Percentiles rank a stretch among this genome's conserved stretches.
Evolutionary conservation across 2,113 vertebrate genomes (phyloP).

Genomic region (Shinisaurus crocodilurus): DNA sequence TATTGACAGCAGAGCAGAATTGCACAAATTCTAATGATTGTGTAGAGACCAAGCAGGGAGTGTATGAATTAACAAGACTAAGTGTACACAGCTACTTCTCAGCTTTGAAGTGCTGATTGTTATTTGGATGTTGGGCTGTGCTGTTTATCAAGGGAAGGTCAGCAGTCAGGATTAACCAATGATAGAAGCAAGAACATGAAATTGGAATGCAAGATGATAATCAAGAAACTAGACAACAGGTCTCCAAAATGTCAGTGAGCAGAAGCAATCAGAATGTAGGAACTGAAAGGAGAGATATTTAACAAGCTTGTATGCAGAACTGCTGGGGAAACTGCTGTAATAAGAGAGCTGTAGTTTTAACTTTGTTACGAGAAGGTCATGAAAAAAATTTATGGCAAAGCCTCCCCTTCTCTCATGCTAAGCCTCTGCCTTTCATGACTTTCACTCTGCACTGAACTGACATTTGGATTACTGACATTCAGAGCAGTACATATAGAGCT

Average conservation of each 20-base stretch:
- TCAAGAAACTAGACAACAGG: conserved; percentile 45
- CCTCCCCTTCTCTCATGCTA: background rate
- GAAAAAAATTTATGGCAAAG: conserved; percentile 1
- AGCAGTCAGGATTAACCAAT: conserved; percentile 48
- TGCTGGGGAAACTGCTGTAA: background rate
- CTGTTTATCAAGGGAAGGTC: conserved; percentile 53
- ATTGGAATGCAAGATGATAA: conserved; percentile 46
- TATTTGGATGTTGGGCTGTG: conserved; percentile 20
- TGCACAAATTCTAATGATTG: background rate
- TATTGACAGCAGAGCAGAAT: background rate
- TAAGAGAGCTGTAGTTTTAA: background rate
- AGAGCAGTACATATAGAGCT: conserved; percentile 17
- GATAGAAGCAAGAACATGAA: conserved; percentile 27
- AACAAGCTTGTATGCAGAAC: conserved; percentile 18
- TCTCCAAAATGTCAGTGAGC: background rate
- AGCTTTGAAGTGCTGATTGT: conserved; percentile 33
- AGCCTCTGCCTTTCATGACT: background rate
- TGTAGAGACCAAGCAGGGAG: background rate
- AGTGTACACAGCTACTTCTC: background rate
- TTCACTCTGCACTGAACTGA: background rate
- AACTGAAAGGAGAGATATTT: background rate
- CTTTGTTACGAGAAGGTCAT: conserved; percentile 20
- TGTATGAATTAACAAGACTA: background rate
- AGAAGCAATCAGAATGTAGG: background rate
- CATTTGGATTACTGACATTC: background rate